Evolutionary conservation across 2,113 vertebrate genomes (phyloP).

Genomic region (human (Homo sapiens)): DNA sequence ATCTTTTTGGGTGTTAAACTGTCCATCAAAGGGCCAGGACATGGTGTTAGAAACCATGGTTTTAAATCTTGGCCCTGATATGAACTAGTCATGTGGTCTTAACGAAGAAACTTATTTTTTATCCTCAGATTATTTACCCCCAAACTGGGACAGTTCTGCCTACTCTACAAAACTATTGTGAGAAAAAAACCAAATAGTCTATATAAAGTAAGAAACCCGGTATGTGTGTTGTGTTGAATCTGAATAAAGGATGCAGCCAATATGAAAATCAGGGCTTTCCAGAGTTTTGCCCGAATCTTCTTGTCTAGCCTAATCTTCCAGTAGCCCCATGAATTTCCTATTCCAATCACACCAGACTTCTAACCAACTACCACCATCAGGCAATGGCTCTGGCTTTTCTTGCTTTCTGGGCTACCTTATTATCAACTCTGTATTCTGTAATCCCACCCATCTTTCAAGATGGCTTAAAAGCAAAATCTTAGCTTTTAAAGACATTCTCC

Average conservation of each 20-base stretch:
- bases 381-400: neutral
- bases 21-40: neutral
- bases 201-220: neutral
- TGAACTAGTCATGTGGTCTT: neutral
- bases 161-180: neutral
- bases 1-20: neutral
- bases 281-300: neutral
- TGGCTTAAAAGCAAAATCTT: neutral
- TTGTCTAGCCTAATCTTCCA: neutral
- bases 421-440: neutral
- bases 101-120: neutral
- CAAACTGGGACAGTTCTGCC: neutral
- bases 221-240: neutral
- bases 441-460: neutral
- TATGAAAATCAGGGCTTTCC: neutral
- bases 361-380: neutral
- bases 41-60: neutral
- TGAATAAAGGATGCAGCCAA: neutral
- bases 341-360: neutral
- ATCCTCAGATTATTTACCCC: neutral
- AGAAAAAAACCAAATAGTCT: neutral
- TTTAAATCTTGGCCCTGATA: slow-evolving; percentile 6
- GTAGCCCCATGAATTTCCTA: neutral
- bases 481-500: neutral
- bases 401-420: neutral